Evolutionary conservation across 1,140 invertebrate genomes (phyloP).

Genomic region (Drosophila ficusphila): DNA sequence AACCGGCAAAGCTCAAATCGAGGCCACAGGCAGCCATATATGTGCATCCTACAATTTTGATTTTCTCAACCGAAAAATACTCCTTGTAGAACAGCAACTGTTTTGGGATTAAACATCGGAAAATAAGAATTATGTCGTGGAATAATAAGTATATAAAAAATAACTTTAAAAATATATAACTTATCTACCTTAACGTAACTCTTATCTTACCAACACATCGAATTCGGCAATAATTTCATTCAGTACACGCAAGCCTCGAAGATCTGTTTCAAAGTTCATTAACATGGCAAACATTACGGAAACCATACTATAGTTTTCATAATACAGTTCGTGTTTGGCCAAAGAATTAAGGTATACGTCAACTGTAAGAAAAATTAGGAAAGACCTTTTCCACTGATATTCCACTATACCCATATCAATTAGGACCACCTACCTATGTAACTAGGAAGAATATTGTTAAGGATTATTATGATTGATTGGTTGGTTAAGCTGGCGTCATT

Average conservation of each 20-base stretch:
- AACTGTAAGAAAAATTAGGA: slow-evolving; percentile 85
- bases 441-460: slow-evolving; percentile 93
- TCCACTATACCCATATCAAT: not conserved
- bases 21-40: slow-evolving; percentile 97
- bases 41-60: slow-evolving; percentile 96
- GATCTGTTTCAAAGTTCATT: slow-evolving; percentile 88
- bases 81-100: slow-evolving; percentile 40
- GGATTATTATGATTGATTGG: slow-evolving; percentile 91
- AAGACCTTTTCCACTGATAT: not conserved
- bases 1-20: slow-evolving; percentile 82
- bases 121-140: no score
- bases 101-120: not conserved
- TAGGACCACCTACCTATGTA: slow-evolving; percentile 91
- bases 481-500: slow-evolving; percentile 90
- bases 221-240: slow-evolving; percentile 96
- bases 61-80: slow-evolving; percentile 89
- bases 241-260: slow-evolving; percentile 90
- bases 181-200: not conserved
- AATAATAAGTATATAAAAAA: no score
- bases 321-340: slow-evolving; percentile 90
- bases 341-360: slow-evolving; percentile 90
- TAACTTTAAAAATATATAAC: no score
- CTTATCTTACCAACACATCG: slow-evolving; percentile 86
- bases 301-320: slow-evolving; percentile 92
- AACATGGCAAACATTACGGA: slow-evolving; percentile 97